Evolutionary conservation across 2,888 invertebrate genomes (phyloP).

Genomic region (Nomada goodeniana): DNA sequence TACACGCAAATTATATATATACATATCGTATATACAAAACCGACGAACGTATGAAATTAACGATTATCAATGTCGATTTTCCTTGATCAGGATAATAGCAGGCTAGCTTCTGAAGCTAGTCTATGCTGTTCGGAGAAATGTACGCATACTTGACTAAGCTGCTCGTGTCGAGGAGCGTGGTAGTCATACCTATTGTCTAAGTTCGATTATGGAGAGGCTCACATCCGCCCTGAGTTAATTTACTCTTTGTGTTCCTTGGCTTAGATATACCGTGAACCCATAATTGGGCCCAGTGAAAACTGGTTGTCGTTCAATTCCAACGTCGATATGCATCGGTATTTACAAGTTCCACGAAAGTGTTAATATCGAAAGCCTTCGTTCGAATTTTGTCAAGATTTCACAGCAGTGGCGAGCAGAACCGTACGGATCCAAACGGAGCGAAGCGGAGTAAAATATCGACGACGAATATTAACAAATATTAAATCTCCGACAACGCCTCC

Average conservation of each 20-base stretch:
- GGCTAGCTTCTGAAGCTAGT: constrained; percentile 14
- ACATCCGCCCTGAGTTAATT: constrained; percentile 60
- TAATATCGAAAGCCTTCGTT: no score
- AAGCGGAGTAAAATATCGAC: no score
- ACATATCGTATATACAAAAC: background rate
- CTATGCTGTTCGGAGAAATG: constrained; percentile 50
- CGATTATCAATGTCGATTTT: background rate
- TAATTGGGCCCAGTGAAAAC: constrained; percentile 55
- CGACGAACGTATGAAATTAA: background rate
- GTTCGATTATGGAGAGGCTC: constrained; percentile 54
- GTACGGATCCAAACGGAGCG: no score
- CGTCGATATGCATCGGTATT: constrained; percentile 31
- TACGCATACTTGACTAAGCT: constrained; percentile 50
- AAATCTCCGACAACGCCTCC: no score
- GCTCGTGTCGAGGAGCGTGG: constrained; percentile 56
- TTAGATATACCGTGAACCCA: constrained; percentile 45
- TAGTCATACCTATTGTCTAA: constrained; percentile 62
- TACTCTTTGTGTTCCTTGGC: constrained; percentile 52
- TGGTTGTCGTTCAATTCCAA: constrained; percentile 24
- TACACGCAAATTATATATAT: no score
- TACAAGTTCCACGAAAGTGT: background rate
- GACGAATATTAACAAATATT: no score
- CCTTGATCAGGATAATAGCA: background rate
- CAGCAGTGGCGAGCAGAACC: no score
- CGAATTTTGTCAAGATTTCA: no score